Evolutionary conservation across 2,113 vertebrate genomes (phyloP).

Genomic region (Oceanites oceanicus): DNA sequence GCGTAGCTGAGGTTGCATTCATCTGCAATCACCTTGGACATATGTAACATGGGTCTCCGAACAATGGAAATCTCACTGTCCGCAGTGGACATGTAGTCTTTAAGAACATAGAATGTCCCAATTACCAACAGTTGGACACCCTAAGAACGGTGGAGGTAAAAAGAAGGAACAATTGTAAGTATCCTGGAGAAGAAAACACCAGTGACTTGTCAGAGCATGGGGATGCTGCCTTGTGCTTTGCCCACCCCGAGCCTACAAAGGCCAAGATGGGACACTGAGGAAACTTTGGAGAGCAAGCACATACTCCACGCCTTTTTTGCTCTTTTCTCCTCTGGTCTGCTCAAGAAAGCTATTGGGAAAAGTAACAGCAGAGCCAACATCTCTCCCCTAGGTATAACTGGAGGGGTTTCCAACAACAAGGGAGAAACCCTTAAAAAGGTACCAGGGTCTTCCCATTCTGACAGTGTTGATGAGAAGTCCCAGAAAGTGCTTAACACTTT

Average conservation of each 20-base stretch:
- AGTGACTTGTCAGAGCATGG: background rate
- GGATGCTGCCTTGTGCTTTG: background rate
- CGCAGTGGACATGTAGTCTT: background rate
- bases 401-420: background rate
- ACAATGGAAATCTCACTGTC: background rate
- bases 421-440: background rate
- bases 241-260: background rate
- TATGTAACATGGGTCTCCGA: background rate
- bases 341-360: background rate
- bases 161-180: background rate
- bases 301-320: background rate
- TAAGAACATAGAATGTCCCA: background rate
- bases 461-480: too few relatives aligned
- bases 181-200: background rate
- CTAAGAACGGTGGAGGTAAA: background rate
- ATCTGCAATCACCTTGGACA: background rate
- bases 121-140: background rate
- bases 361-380: background rate
- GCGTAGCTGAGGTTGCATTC: background rate
- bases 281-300: background rate
- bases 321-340: background rate
- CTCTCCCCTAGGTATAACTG: background rate
- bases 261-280: background rate
- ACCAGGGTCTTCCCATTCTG: background rate
- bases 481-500: background rate